Conservation (phyloP, 2,113 vertebrate species). For the Trichechus manatus region DNA sequence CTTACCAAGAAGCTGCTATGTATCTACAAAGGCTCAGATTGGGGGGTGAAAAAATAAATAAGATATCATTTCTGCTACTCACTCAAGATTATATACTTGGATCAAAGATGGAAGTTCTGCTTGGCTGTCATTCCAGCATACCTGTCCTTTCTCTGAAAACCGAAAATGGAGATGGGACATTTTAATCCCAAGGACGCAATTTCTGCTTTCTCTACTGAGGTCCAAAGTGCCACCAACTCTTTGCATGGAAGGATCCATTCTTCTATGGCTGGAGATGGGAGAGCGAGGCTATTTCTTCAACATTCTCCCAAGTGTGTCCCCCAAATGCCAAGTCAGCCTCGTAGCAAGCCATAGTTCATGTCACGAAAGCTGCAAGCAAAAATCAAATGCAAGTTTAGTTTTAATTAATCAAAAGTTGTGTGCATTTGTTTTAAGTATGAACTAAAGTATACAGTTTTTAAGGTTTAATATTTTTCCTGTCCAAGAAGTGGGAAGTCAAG, state of each 20-base stretch:
- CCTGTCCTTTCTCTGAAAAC: not conserved
- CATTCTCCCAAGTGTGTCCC: not conserved
- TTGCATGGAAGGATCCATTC: not conserved
- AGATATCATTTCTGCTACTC: not conserved
- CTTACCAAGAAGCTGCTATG: not conserved
- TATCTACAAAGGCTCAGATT: not conserved
- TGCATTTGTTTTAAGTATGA: not conserved
- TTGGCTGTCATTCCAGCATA: not conserved
- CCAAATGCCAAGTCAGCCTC: not conserved
- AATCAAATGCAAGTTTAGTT: not conserved
- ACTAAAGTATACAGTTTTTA: not conserved
- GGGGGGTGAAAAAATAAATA: not conserved
- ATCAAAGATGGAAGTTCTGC: not conserved
- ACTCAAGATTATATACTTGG: not conserved
- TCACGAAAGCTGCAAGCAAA: not conserved
- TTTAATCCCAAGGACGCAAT: conserved; percentile 30
- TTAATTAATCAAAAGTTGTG: not conserved
- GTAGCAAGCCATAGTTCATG: not conserved
- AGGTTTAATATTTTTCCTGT: not conserved
- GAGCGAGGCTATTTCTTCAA: not conserved
- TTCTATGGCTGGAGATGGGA: not conserved
- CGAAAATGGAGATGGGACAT: not conserved
- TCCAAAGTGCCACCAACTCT: not conserved
- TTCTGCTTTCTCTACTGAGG: not conserved
- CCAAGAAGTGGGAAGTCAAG: conserved; percentile 5